Evolutionary conservation across 1,140 invertebrate species (phyloP).

Genomic region (Nymphalis io): DNA sequence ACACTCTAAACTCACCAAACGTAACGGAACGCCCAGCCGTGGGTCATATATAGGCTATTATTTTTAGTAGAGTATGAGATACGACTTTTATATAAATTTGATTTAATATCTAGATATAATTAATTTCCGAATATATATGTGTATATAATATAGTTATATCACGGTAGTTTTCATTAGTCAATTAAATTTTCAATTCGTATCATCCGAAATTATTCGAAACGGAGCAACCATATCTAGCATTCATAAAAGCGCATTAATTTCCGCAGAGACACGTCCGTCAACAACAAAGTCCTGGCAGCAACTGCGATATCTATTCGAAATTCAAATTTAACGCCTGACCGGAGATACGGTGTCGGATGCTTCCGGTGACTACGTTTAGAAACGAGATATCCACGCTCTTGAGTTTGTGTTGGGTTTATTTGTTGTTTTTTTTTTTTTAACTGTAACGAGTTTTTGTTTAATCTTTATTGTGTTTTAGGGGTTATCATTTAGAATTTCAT

Average conservation of each 20-base stretch:
- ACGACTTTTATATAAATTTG: too few relatives aligned
- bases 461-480: neutral
- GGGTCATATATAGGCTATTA: too few relatives aligned
- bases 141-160: too few relatives aligned
- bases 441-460: neutral
- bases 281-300: conserved; percentile 40
- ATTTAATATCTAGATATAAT: too few relatives aligned
- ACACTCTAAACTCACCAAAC: too few relatives aligned
- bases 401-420: conserved; percentile 20
- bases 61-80: too few relatives aligned
- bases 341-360: conserved; percentile 51
- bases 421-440: neutral
- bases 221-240: conserved; percentile 14
- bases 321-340: conserved; percentile 64
- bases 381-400: neutral
- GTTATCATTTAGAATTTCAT: too few relatives aligned
- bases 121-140: too few relatives aligned
- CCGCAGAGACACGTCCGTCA: conserved; percentile 41
- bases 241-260: conserved; percentile 44
- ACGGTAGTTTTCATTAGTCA: too few relatives aligned
- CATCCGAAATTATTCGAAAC: neutral
- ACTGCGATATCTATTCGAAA: conserved; percentile 56
- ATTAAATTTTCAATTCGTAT: too few relatives aligned
- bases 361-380: conserved; percentile 44
- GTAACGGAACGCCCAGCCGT: too few relatives aligned